Conservation (phyloP, 2,797 vertebrate species). For the Phoeniculus purpureus region DNA sequence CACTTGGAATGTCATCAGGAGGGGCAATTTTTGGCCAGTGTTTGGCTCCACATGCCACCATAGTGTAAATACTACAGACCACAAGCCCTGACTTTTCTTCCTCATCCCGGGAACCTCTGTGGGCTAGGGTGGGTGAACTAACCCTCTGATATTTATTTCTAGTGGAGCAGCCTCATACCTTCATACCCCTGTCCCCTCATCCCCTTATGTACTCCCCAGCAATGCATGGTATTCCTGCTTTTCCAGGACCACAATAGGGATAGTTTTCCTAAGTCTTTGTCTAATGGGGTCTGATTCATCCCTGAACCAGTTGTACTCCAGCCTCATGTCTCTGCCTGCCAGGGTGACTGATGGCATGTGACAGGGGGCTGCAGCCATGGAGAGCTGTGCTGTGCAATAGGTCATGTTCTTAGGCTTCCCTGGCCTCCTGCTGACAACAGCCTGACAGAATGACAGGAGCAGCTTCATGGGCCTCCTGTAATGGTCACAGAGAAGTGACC, state of each 20-base stretch:
- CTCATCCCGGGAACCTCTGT: neutral
- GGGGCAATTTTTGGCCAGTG: neutral
- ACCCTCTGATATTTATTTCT: neutral
- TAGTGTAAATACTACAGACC: neutral
- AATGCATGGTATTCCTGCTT: neutral
- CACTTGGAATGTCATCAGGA: neutral
- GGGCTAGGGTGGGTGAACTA: neutral
- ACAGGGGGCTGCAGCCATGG: neutral
- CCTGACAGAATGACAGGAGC: neutral
- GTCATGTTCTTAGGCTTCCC: neutral
- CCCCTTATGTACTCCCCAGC: neutral
- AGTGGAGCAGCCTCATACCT: neutral
- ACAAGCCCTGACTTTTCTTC: neutral
- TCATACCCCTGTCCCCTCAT: neutral
- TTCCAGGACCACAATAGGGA: neutral
- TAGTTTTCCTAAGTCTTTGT: neutral
- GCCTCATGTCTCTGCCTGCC: neutral
- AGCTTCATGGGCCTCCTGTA: neutral
- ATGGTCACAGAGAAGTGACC: neutral
- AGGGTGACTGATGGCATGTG: neutral
- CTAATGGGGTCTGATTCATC: neutral
- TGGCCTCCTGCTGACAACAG: neutral
- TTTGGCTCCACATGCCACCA: accelerated
- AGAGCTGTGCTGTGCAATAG: neutral
- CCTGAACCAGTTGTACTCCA: neutral